Conservation (phyloP, 2,113 vertebrate genomes). For the Glareola pratincola region DNA sequence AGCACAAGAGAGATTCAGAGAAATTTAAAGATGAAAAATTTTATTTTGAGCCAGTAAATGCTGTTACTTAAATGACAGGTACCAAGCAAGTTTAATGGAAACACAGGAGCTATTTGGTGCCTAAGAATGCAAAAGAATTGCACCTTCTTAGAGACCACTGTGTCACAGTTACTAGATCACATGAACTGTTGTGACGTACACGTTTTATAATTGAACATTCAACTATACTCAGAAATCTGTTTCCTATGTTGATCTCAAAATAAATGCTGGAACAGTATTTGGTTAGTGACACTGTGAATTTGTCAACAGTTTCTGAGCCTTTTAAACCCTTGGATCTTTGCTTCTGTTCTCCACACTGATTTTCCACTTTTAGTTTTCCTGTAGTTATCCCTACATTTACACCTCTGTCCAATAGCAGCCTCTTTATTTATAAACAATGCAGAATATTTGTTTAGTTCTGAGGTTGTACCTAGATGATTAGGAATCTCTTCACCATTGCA, state of each 20-base stretch:
- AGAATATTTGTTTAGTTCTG: neutral
- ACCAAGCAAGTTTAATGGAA: neutral
- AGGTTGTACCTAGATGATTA: neutral
- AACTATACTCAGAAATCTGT: neutral
- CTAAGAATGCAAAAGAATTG: neutral
- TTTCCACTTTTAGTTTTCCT: neutral
- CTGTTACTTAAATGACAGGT: neutral
- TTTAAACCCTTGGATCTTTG: neutral
- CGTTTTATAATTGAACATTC: neutral
- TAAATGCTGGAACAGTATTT: neutral
- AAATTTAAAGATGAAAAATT: neutral
- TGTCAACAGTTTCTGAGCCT: neutral
- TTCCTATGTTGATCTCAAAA: neutral
- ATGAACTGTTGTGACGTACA: neutral
- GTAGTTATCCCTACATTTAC: neutral
- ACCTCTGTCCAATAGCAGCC: neutral
- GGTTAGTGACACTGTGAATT: neutral
- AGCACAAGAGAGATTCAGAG: neutral
- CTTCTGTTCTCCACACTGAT: neutral
- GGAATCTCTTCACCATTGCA: neutral
- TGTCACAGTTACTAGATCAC: neutral
- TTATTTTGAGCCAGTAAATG: neutral
- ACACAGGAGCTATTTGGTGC: neutral
- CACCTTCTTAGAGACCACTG: neutral
- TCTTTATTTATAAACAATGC: neutral